Evolutionary conservation across 2,113 vertebrate genomes (phyloP).

Genomic region (Notothenia rossii): DNA sequence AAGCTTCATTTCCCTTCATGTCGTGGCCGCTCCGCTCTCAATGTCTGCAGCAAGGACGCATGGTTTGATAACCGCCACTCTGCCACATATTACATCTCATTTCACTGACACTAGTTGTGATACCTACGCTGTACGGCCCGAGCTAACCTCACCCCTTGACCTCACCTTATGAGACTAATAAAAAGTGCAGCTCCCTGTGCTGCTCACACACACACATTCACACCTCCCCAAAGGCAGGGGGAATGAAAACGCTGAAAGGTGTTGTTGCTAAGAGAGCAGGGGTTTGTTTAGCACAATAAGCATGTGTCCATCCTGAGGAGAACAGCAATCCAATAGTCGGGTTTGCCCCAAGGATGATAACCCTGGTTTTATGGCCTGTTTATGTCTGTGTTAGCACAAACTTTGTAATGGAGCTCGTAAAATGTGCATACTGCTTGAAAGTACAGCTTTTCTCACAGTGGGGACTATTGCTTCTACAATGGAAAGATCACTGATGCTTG

Average conservation of each 20-base stretch:
- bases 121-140: conserved; percentile 3
- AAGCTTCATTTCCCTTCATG: conserved; percentile 72
- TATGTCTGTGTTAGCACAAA: conserved; percentile 81
- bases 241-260: conserved; percentile 39
- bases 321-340: conserved; percentile 68
- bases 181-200: conserved; percentile 43
- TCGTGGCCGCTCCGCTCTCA: conserved; percentile 43
- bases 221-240: conserved; percentile 26
- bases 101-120: conserved; percentile 43
- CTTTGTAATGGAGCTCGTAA: conserved; percentile 84
- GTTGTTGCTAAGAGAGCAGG: conserved; percentile 26
- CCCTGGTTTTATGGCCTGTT: conserved; percentile 72
- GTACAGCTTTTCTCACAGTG: conserved; percentile 63
- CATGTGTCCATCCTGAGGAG: conserved; percentile 60
- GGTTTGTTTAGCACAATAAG: conserved; percentile 67
- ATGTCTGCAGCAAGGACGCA: conserved; percentile 52
- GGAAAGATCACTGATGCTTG: conserved; percentile 45
- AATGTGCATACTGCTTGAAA: conserved; percentile 79
- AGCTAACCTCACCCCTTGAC: conserved; percentile 42
- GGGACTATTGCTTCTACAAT: conserved; percentile 44
- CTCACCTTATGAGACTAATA: conserved; percentile 56
- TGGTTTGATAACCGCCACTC: conserved; percentile 58
- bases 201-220: conserved; percentile 3
- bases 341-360: conserved; percentile 72
- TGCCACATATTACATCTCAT: conserved; percentile 67